These are phyloP conservation scores for Biston stratarius DNA, from an alignment of 2,888 invertebrate genomes.

Conservation along the genomic window DNA sequence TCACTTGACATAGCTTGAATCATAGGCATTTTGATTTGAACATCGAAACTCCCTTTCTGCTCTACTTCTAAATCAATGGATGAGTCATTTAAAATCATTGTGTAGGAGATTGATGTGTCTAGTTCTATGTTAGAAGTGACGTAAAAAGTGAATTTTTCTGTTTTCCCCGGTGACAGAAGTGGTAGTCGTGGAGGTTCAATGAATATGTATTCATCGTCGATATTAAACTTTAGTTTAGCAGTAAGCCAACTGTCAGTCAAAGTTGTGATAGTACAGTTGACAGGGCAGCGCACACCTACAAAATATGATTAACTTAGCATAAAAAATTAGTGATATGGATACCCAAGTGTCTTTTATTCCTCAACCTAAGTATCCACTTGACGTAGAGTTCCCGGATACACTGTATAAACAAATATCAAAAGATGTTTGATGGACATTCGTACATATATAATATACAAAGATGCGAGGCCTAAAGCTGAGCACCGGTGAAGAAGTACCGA, in stretches of 20 bases:
- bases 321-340: not conserved
- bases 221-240: constrained; percentile 67
- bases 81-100: constrained; percentile 67
- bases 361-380: too few species aligned
- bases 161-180: constrained; percentile 70
- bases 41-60: constrained; percentile 61
- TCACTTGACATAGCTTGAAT: constrained; percentile 75
- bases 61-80: constrained; percentile 66
- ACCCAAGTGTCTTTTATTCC: too few species aligned
- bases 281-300: constrained; percentile 66
- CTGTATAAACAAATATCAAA: too few species aligned
- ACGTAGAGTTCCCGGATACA: too few species aligned
- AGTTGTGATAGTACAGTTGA: constrained; percentile 65
- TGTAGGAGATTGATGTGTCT: constrained; percentile 60
- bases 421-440: too few species aligned
- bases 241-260: constrained; percentile 75
- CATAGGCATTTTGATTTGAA: constrained; percentile 70
- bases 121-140: constrained; percentile 72
- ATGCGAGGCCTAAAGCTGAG: too few species aligned
- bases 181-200: constrained; percentile 75
- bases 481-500: too few species aligned
- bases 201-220: constrained; percentile 59
- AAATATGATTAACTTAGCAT: not conserved
- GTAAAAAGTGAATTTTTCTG: constrained; percentile 66
- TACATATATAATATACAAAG: too few species aligned